Percentiles rank a stretch among this genome's conserved stretches.
Conservation (phyloP, 2,113 vertebrate genomes). For the Cinclus mexicanus region DNA sequence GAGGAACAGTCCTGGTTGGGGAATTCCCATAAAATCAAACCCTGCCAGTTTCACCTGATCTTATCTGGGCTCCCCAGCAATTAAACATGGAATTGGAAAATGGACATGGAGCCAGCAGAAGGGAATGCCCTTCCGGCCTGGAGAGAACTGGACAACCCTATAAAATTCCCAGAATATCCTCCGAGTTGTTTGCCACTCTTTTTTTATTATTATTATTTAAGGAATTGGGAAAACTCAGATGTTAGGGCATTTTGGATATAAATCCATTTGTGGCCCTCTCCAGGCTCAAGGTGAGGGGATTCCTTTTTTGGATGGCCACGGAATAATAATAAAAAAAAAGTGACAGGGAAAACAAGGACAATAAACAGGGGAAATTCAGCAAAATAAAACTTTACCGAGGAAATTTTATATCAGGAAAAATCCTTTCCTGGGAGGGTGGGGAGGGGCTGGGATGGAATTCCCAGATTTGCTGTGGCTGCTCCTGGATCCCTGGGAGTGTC, state of each 20-base stretch:
- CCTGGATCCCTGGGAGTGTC: not conserved
- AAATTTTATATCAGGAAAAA: not conserved
- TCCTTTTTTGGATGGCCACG: not conserved
- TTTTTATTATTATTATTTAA: not conserved
- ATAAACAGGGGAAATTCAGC: not conserved
- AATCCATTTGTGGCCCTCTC: not conserved
- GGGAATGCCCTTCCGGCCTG: not conserved
- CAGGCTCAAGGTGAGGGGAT: not conserved
- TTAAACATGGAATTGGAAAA: not conserved
- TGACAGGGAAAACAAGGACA: not conserved
- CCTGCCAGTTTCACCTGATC: not conserved
- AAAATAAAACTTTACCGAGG: not conserved
- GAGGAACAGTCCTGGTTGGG: not conserved
- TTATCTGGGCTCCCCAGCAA: not conserved
- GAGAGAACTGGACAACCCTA: not conserved
- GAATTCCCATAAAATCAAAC: not conserved
- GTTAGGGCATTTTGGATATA: not conserved
- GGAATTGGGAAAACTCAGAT: not conserved
- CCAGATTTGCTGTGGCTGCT: not conserved
- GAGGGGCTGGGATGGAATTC: not conserved
- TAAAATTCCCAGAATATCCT: not conserved
- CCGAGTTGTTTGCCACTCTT: not conserved
- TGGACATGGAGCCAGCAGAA: not conserved
- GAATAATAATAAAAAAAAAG: not conserved
- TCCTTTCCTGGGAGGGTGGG: no score